A percentile compares a stretch with the other conserved stretches of the same genome.
These are phyloP conservation scores for Neomicropteryx cornuta DNA, from an alignment of 1,140 invertebrate genomes.

Conservation along the genomic window DNA sequence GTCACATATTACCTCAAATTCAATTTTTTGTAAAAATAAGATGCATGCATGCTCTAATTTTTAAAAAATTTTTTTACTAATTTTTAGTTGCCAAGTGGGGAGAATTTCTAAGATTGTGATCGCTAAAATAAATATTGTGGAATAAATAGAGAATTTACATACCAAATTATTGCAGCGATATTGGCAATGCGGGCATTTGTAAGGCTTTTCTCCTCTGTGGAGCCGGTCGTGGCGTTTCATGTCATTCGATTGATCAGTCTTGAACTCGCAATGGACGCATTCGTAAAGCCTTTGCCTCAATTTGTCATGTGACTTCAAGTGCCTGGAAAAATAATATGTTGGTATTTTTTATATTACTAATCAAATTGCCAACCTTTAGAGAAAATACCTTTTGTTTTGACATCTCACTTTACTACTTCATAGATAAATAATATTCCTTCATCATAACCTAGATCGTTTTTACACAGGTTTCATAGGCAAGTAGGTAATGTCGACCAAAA, in stretches of 20 bases:
- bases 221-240: slow-evolving; percentile 64
- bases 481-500: too few species aligned
- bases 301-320: slow-evolving; percentile 40
- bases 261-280: slow-evolving; percentile 57
- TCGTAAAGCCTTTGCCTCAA: slow-evolving; percentile 41
- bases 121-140: slow-evolving; percentile 2
- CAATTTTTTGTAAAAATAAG: too few species aligned
- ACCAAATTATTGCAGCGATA: slow-evolving; percentile 68
- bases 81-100: too few species aligned
- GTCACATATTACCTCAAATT: too few species aligned
- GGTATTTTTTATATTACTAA: slow-evolving; percentile 2
- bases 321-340: slow-evolving; percentile 33
- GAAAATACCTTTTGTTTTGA: too few species aligned
- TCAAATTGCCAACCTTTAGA: background rate
- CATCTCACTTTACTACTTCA: too few species aligned
- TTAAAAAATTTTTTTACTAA: too few species aligned
- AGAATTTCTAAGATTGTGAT: too few species aligned
- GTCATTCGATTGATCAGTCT: slow-evolving; percentile 52
- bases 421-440: background rate
- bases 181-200: slow-evolving; percentile 70
- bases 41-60: too few species aligned
- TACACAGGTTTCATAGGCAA: too few species aligned
- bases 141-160: slow-evolving; percentile 19
- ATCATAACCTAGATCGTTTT: background rate
- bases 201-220: slow-evolving; percentile 75